Percentiles rank a stretch among this genome's conserved stretches.
These are phyloP conservation scores for Lytechinus pictus DNA, from an alignment of 35 echinoderm and acorn worm species.

Conservation along the genomic window DNA sequence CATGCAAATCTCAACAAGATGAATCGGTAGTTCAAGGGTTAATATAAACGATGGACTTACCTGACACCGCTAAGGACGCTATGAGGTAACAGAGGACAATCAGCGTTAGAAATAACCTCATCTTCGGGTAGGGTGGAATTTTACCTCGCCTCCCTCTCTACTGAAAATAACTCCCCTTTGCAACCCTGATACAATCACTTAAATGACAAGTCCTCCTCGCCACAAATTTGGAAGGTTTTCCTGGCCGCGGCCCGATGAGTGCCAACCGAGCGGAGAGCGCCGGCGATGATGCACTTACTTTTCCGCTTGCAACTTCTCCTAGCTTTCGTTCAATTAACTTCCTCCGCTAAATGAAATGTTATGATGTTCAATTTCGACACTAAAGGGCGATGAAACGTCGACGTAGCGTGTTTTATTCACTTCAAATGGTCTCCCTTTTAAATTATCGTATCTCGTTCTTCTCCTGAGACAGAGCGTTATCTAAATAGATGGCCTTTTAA, in stretches of 20 bases:
- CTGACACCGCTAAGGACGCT: constrained; percentile 22
- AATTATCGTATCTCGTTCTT: not conserved
- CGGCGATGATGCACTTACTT: not conserved
- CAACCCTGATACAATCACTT: not conserved
- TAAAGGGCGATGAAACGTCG: not conserved
- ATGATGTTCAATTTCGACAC: not conserved
- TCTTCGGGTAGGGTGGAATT: not conserved
- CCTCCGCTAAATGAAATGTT: not conserved
- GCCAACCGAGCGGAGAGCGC: not conserved
- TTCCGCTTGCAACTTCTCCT: not conserved
- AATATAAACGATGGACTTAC: not conserved
- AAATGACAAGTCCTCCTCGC: not conserved
- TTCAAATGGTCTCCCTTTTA: not conserved
- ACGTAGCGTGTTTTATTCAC: not conserved
- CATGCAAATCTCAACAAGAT: too few species aligned
- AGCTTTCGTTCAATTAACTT: not conserved
- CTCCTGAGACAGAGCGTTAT: not conserved
- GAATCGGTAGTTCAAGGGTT: too few species aligned
- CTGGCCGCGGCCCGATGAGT: not conserved
- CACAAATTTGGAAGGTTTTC: not conserved
- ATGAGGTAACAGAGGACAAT: not conserved
- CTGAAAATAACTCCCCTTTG: constrained; percentile 18
- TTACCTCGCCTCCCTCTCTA: constrained; percentile 14
- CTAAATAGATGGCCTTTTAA: not conserved
- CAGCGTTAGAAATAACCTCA: constrained; percentile 22